phyloP scores from a whole-genome alignment of 2,888 invertebrate species.

The Yponomeuta plumbellus region DNA sequence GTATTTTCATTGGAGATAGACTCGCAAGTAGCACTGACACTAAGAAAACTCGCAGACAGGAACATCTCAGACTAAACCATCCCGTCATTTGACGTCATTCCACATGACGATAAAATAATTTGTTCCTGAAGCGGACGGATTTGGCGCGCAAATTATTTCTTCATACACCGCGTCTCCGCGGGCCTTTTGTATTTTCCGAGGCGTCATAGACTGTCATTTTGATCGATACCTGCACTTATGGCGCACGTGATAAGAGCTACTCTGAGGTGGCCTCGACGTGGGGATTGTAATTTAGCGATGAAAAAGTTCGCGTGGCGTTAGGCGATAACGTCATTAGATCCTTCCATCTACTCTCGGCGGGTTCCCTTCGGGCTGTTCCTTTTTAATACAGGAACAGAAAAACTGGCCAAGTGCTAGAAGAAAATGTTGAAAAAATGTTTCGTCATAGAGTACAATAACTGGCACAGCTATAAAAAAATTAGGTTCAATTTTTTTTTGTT shows the following conservation, averaged over 20 bases:
- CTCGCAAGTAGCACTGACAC: not conserved
- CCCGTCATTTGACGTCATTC: not conserved
- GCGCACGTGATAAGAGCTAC: not conserved
- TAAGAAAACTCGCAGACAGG: not conserved
- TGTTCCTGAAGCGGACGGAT: slow-evolving; percentile 31
- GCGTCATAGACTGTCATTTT: slow-evolving; percentile 36
- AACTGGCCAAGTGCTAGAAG: no score
- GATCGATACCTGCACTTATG: not conserved
- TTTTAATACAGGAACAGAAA: not conserved
- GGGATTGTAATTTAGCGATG: slow-evolving; percentile 56
- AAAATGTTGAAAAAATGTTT: no score
- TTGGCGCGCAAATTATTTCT: slow-evolving; percentile 66
- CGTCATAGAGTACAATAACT: no score
- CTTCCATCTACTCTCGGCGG: not conserved
- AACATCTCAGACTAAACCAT: not conserved
- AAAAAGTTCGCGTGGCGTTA: slow-evolving; percentile 20
- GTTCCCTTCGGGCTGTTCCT: not conserved
- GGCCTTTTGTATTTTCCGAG: not conserved
- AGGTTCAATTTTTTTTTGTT: no score
- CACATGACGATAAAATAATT: not conserved
- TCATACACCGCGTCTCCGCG: slow-evolving; percentile 25
- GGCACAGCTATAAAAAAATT: no score
- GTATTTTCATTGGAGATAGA: not conserved
- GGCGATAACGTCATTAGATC: slow-evolving; percentile 4
- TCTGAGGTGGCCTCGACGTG: slow-evolving; percentile 27